Conservation (phyloP, 2,888 invertebrate species). For the Epinotia nisella region DNA sequence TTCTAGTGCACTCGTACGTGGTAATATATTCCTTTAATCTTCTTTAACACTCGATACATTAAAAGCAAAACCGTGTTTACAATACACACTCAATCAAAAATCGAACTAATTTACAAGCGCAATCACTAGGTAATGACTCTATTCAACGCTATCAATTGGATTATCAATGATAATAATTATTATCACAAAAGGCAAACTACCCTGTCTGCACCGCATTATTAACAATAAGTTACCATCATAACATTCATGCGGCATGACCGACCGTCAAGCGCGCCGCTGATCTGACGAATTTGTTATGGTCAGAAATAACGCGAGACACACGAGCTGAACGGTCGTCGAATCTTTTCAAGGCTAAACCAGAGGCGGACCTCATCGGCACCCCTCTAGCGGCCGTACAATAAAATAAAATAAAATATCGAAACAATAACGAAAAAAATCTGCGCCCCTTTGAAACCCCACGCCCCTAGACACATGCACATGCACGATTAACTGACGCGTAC, state of each 20-base stretch:
- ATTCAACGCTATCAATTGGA: constrained; percentile 31
- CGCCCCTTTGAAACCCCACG: no score
- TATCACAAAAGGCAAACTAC: constrained; percentile 42
- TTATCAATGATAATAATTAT: constrained; percentile 41
- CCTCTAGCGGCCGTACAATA: no score
- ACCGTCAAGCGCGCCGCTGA: constrained; percentile 74
- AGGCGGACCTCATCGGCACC: no score
- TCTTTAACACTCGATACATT: background rate
- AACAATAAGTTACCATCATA: constrained; percentile 70
- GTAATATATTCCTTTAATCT: background rate
- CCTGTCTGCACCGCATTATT: constrained; percentile 52
- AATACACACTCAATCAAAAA: constrained; percentile 19
- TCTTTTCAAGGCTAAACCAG: constrained; percentile 24
- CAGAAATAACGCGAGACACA: constrained; percentile 71
- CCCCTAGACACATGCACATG: no score
- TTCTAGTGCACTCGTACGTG: background rate
- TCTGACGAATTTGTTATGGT: constrained; percentile 84
- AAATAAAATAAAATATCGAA: no score
- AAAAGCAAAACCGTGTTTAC: constrained; percentile 13
- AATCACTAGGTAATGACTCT: constrained; percentile 37
- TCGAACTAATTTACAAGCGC: constrained; percentile 6
- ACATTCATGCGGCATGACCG: constrained; percentile 74
- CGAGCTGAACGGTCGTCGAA: constrained; percentile 46
- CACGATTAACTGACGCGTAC: no score
- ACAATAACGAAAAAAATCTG: no score